phyloP scores from a whole-genome alignment of 2,888 invertebrate species.

The Scotopteryx bipunctaria region DNA sequence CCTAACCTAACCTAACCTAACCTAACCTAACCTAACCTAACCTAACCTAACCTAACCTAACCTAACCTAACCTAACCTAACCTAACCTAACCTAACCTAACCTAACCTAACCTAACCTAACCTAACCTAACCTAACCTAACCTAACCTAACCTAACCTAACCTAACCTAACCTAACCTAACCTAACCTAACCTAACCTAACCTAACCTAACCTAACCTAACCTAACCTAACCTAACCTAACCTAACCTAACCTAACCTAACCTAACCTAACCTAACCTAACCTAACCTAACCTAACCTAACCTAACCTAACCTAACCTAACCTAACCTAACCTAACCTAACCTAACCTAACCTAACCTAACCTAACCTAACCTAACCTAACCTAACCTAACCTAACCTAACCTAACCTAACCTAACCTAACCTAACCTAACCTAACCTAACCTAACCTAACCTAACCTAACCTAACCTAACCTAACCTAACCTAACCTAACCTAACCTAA shows the following conservation, averaged over 20 bases:
- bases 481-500: constrained; percentile 35
- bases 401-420: constrained; percentile 27
- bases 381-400: constrained; percentile 26
- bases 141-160: constrained; percentile 19
- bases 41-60: no score
- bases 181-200: constrained; percentile 20
- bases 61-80: no score
- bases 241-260: constrained; percentile 24
- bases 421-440: constrained; percentile 13
- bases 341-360: constrained; percentile 26
- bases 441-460: constrained; percentile 19
- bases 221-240: constrained; percentile 19
- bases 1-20: no score
- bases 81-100: no score
- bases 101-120: constrained; percentile 16
- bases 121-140: constrained; percentile 19
- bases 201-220: constrained; percentile 13
- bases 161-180: constrained; percentile 9
- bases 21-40: no score
- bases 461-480: constrained; percentile 38
- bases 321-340: constrained; percentile 23
- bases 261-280: constrained; percentile 24
- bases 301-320: constrained; percentile 25
- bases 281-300: constrained; percentile 25
- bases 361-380: constrained; percentile 26